Conservation (phyloP, 2,113 vertebrate species). For the Pedionomus torquatus region DNA sequence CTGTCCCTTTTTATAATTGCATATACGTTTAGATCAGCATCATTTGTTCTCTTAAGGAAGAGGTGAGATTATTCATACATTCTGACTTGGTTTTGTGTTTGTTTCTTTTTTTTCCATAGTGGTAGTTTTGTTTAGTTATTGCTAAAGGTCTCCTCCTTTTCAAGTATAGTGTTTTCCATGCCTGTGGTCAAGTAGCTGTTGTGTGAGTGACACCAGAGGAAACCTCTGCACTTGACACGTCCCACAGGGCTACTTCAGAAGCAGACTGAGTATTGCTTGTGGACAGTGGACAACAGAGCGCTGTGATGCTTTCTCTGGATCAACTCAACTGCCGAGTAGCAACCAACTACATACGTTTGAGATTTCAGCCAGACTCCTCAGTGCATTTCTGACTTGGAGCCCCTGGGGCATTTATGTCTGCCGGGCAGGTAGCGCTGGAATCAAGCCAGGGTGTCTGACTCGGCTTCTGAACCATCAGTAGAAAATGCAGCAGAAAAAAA, state of each 20-base stretch:
- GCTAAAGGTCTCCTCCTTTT: background rate
- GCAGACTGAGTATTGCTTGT: background rate
- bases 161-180: background rate
- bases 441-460: background rate
- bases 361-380: background rate
- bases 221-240: background rate
- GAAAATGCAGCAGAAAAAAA: background rate
- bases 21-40: background rate
- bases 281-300: background rate
- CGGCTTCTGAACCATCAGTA: background rate
- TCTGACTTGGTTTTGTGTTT: background rate
- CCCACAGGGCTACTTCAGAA: background rate
- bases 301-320: background rate
- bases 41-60: background rate
- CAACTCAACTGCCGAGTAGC: background rate
- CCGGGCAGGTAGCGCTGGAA: background rate
- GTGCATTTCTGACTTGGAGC: background rate
- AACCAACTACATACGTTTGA: background rate
- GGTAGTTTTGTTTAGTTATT: background rate
- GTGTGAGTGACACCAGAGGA: background rate
- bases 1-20: background rate
- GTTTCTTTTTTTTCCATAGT: background rate
- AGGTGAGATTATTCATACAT: background rate
- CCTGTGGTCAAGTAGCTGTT: background rate
- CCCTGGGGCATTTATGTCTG: background rate